Percentiles rank a stretch among this genome's conserved stretches.
These are phyloP conservation scores for Nyctibius bracteatus DNA, from an alignment of 2,113 vertebrate species.

Conservation along the genomic window DNA sequence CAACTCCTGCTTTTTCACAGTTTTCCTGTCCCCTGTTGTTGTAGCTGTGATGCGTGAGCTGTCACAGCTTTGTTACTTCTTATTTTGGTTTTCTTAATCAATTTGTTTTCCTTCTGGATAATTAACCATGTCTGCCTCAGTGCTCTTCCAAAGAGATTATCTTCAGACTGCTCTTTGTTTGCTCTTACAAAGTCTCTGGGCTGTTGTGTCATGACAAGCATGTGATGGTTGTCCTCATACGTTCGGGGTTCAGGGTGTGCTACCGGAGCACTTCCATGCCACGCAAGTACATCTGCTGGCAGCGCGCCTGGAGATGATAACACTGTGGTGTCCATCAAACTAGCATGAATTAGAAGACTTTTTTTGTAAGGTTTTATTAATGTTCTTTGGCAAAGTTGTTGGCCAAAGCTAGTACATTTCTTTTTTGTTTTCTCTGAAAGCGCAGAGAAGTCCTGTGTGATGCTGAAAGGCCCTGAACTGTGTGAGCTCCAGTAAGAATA, in stretches of 20 bases:
- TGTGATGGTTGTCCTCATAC: background rate
- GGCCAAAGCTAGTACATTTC: background rate
- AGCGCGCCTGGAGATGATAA: background rate
- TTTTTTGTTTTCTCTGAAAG: background rate
- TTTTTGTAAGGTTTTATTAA: background rate
- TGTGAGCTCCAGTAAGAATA: background rate
- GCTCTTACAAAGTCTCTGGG: background rate
- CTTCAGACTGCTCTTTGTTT: background rate
- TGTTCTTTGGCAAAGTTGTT: background rate
- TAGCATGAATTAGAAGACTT: background rate
- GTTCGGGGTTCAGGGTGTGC: background rate
- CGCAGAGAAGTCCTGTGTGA: background rate
- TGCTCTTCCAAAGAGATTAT: background rate
- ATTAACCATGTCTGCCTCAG: rapidly evolving
- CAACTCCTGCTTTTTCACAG: background rate
- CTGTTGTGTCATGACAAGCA: background rate
- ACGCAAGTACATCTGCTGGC: background rate
- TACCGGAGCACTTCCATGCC: rapidly evolving
- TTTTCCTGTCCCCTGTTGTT: background rate
- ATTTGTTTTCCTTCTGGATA: background rate
- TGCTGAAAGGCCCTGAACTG: background rate
- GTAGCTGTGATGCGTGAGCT: background rate
- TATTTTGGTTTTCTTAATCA: background rate
- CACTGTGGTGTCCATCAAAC: background rate
- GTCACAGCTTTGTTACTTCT: background rate